Evolutionary conservation across 2,113 vertebrate species (phyloP).

Genomic region (Semnornis frantzii): DNA sequence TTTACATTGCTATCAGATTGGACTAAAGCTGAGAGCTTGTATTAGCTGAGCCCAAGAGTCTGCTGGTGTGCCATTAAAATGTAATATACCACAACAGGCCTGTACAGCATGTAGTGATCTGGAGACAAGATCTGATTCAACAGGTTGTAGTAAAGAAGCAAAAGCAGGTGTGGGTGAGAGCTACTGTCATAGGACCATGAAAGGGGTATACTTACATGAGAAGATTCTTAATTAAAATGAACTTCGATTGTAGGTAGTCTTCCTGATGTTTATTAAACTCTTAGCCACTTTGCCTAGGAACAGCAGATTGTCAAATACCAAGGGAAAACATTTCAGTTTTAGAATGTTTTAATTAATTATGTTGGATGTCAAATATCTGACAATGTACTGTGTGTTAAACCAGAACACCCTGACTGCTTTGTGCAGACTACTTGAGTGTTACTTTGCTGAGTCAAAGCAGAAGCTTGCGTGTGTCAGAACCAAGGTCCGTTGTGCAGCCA

Average conservation of each 20-base stretch:
- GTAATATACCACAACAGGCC: background rate
- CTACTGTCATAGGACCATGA: background rate
- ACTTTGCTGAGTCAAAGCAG: slow-evolving; percentile 5
- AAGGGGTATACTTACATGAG: background rate
- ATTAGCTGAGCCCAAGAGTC: background rate
- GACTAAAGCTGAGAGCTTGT: background rate
- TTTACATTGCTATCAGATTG: background rate
- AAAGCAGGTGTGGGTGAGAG: background rate
- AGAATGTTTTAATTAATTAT: background rate
- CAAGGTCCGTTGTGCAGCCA: background rate
- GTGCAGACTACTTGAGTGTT: background rate
- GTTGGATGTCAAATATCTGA: background rate
- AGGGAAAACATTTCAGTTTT: background rate
- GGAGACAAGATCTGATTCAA: background rate
- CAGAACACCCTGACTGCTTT: background rate
- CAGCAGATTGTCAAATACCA: background rate
- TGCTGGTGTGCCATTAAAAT: background rate
- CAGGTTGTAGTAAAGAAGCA: background rate
- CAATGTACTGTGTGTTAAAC: background rate
- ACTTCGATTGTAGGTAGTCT: background rate
- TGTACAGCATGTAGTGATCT: background rate
- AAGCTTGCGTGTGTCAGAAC: background rate
- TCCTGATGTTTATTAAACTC: background rate
- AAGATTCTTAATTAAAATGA: background rate
- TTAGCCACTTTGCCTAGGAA: background rate